These are phyloP conservation scores for Brachionus koreanus DNA, from an alignment of 1,140 invertebrate species.

Conservation along the genomic window DNA sequence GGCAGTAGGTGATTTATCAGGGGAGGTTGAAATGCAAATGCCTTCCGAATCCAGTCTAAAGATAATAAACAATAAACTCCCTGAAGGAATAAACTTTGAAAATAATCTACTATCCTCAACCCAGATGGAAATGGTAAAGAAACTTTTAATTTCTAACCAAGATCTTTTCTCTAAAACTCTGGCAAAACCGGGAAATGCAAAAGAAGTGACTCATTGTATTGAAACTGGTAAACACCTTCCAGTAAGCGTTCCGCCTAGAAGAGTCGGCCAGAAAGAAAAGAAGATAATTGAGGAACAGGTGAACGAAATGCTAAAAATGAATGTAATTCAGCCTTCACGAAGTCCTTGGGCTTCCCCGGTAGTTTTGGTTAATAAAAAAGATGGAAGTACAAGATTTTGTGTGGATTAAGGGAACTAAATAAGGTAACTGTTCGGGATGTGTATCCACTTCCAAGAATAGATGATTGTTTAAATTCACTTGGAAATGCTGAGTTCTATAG, in stretches of 20 bases:
- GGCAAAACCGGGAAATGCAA: background rate
- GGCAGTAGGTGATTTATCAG: background rate
- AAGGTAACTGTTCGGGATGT: constrained; percentile 34
- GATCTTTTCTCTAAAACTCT: background rate
- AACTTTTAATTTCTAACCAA: background rate
- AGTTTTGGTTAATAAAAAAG: constrained; percentile 27
- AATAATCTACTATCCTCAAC: background rate
- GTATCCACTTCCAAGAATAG: constrained; percentile 46
- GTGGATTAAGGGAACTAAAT: constrained; percentile 46
- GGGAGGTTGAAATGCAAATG: background rate
- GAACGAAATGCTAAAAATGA: constrained; percentile 34
- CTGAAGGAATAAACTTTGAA: background rate
- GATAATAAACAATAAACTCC: background rate
- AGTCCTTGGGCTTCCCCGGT: constrained; percentile 4
- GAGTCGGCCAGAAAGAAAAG: background rate
- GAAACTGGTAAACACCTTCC: background rate
- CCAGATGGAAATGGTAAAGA: background rate
- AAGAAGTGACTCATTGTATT: background rate
- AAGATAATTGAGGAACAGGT: background rate
- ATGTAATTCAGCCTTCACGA: constrained; percentile 45
- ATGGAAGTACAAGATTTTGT: background rate
- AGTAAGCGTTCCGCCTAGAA: background rate
- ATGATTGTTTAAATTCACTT: constrained; percentile 45
- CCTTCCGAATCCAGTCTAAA: background rate
- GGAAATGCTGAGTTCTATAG: constrained; percentile 47